Evolutionary conservation across 1,140 invertebrate genomes (phyloP), one percentile per base, ranked within the genome.

Genomic region (Bombyx mandarina): DNA sequence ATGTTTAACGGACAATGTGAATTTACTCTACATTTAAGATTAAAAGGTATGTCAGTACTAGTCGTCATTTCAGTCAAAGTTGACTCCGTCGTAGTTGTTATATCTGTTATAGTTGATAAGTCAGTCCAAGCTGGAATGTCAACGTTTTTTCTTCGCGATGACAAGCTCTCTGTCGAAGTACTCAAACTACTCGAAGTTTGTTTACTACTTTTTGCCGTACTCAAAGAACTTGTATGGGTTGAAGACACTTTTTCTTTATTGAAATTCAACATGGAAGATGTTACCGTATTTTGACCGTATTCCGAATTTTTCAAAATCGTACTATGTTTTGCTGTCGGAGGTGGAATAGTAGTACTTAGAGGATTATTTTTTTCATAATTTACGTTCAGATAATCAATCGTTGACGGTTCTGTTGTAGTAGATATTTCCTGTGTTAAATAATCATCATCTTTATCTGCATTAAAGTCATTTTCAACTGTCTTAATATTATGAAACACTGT

Each of bases 1-100:
- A 91, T 90, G 57, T 90, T 90, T 71, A 89, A 90, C 7, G 89
- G 82, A 77, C 94, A 95, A 71, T 95, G 92, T 53, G 86, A 89
- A 71, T 93, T 91, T 51, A 88, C 86, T 61, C 91, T 88, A 87
- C 93, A 94, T 64, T 82, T 67, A 35, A 59, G 68, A 61, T 73
- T 79, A 66, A 74, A 84, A 54, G 78, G 63, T 58, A 76, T 60
- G 69, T 90, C 85, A 58, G 71, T 80, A 18, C 63, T 73, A 52
- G 61, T 54, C 57, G 64, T 67, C 5, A 63, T 73, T 26, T 79
- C 75, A 62, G 80, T 85, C 45, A 66, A 62, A 61, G 76, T 77
- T 56, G 66, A 66, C 63, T 84, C 75, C 67, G 67, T 74, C 54
- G 69, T 67, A 42, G 65, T 56, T 60, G 76, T 78, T 56, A 67